Evolutionary conservation across 2,888 invertebrate genomes (phyloP), one percentile per base, ranked within the genome.

Genomic region (Sepiola atlantica): DNA sequence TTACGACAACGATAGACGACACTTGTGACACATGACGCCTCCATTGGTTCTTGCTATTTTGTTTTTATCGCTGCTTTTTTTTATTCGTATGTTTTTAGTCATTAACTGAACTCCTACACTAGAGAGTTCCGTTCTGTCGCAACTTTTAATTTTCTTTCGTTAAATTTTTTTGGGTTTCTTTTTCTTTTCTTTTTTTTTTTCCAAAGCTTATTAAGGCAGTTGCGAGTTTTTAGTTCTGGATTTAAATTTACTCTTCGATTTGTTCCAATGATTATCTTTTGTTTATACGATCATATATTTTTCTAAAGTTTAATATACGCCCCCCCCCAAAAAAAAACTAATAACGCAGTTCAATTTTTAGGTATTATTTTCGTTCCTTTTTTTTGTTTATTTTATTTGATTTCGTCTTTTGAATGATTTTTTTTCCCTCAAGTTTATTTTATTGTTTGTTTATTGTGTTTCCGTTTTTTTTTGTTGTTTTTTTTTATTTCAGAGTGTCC

Each of bases 11-110:
- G 77, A 45, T 45, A 45, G n/a, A n/a, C 77, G 77, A 77, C 77
- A 77, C 77, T 77, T 77, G 77, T 77, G 77, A 77, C 77, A n/a
- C 77, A 77, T 77, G 77, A 77, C 77, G 77, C n/a, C 77, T 16
- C 21, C 16, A 32, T 77, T 8, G n/a, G n/a, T n/a, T n/a, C 16
- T 77, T 77, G 14, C n/a, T n/a, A 16, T 77, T 77, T 32, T n/a
- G n/a, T n/a, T 77, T 77, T 77, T 77, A n/a, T 77, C 0, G 4
- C n/a, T 16, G n/a, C 16, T n/a, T n/a, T 77, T 77, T 32, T n/a
- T 61, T n/a, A n/a, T 45, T 45, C 45, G 2, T 45, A 45, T 45
- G 45, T 45, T 45, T 61, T 61, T 61, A 10, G n/a, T 77, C 77
- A 77, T 77, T 77, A 16, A 77, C n/a, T 77, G 16, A 16, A 77